Conservation (phyloP, 2,113 vertebrate genomes). For the Haplotaxodon microlepis region DNA sequence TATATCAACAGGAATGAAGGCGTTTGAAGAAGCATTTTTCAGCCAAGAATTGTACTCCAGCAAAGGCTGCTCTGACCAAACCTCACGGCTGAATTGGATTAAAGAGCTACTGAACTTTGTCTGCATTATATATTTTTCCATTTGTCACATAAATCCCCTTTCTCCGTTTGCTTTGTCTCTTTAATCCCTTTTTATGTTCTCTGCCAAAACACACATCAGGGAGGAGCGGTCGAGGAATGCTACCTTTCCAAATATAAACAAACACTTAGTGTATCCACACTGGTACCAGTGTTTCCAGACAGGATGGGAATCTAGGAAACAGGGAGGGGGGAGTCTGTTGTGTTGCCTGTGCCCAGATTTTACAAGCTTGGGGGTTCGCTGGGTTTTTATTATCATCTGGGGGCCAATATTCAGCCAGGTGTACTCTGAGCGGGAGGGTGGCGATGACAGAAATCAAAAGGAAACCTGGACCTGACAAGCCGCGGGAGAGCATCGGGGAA, state of each 20-base stretch:
- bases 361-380: constrained; percentile 17
- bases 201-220: constrained; percentile 8
- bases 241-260: constrained; percentile 40
- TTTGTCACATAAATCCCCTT: background rate
- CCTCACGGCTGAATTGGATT: background rate
- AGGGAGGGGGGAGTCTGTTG: background rate
- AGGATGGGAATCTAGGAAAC: constrained; percentile 39
- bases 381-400: constrained; percentile 50
- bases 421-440: constrained; percentile 15
- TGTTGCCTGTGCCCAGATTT: constrained; percentile 19
- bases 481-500: background rate
- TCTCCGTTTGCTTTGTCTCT: background rate
- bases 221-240: background rate
- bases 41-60: background rate
- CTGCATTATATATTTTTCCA: background rate
- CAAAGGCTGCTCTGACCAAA: background rate
- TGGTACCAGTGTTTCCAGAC: constrained; percentile 36
- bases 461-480: constrained; percentile 35
- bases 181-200: background rate
- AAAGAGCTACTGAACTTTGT: background rate
- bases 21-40: background rate
- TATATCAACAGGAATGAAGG: background rate
- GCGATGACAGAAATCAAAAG: constrained; percentile 53
- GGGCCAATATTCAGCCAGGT: constrained; percentile 60
- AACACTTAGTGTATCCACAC: background rate